Evolutionary conservation across 53 echinoderm and acorn worm species (phyloP).

Genomic region (Echinarachnius parma): DNA sequence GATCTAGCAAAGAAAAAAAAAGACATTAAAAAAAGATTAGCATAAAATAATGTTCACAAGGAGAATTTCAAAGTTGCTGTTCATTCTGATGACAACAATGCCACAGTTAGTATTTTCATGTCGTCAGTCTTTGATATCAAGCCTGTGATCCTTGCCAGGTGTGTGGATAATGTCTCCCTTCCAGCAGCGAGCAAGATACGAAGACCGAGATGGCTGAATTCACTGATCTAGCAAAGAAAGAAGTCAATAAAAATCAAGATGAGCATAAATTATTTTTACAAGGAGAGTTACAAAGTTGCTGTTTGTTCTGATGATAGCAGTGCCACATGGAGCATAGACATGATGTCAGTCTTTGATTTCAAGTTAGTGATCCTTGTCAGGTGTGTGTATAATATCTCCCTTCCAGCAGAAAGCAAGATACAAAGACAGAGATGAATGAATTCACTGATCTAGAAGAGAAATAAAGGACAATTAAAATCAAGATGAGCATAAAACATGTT

Average conservation of each 20-base stretch:
- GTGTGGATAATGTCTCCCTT: not conserved
- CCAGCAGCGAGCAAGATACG: slow-evolving; percentile 63
- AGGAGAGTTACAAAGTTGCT: not conserved
- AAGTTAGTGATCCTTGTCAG: too few species aligned
- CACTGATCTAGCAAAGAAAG: slow-evolving; percentile 49
- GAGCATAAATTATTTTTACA: not conserved
- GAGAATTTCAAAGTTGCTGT: not conserved
- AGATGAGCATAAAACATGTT: too few species aligned
- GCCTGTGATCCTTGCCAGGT: too few species aligned
- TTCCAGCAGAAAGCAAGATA: slow-evolving; percentile 56
- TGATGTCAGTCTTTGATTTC: not conserved
- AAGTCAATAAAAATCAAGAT: not conserved
- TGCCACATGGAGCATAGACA: not conserved
- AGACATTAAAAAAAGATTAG: not conserved
- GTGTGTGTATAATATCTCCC: not conserved
- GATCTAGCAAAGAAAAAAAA: slow-evolving; percentile 41
- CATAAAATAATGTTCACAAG: not conserved
- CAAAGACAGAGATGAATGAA: slow-evolving; percentile 66
- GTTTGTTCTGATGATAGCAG: not conserved
- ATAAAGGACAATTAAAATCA: not conserved
- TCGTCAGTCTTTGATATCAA: not conserved
- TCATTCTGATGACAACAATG: not conserved
- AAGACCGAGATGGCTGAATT: slow-evolving; percentile 60
- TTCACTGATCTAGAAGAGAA: slow-evolving; percentile 18
- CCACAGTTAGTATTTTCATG: not conserved